Evolutionary conservation across 2,888 invertebrate genomes (phyloP), one percentile per base, ranked within the genome.

Genomic region (Orthosia incerta): DNA sequence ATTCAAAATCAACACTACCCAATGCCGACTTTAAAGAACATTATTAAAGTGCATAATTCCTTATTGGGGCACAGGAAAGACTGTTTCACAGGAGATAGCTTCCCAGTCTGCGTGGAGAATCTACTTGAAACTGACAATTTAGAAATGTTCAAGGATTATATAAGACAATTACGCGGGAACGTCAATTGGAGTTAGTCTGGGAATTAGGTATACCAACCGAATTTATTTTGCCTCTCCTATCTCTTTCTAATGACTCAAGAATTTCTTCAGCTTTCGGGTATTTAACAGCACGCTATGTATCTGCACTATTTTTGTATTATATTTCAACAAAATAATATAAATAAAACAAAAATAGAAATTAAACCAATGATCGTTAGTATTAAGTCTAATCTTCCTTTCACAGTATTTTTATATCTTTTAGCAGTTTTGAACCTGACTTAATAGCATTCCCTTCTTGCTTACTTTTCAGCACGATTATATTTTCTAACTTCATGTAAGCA

Each of bases 61-160:
- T 95, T 94, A 91, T 94, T 94, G 93, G 94, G 95, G 96, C 97
- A 90, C 98, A 98, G 98, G 97, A 97, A 98, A 96, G 97, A 98
- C 97, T 98, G 98, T 97, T 98, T 98, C 97, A 98, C 98, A 91
- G 97, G 98, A 96, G 97, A 98, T 94, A 98, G 98, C 97, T 98
- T 98, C 97, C 98, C 98, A 94, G 98, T 98, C 95, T 99, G 99
- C 97, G 97, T 98, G 94, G 98, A 98, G 94, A 98, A 98, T 92
- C 97, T 99, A 89, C 98, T 98, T 93, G 97, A 98, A 92, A 97
- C 97, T 92, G 98, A 98, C 94, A 98, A 98, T 95, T 97, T 98
- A 95, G 97, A 98, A 93, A 97, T 97, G 94, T 98, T 98, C 96
- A 98, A 98, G 97, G 97, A 97, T 91, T 98, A 98, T 97, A 98